Evolutionary conservation across 1,140 invertebrate genomes (phyloP), one percentile per base, ranked within the genome.

Genomic region (Leptopilina boulardi): DNA sequence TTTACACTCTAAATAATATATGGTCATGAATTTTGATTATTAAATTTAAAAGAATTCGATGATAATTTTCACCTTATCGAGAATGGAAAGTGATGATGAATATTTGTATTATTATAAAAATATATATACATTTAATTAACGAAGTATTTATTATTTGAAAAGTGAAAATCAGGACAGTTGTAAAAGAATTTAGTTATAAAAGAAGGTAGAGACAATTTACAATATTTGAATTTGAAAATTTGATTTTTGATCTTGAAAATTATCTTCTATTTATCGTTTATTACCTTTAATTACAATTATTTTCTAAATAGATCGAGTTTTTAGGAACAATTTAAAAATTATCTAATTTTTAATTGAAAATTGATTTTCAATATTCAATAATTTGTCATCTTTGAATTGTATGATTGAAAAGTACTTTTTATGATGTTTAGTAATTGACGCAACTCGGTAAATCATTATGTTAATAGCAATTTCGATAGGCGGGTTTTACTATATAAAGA

Each of bases 71-170:
- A 30, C 23, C 26, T 30, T 66, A 34, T 66, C 26, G 59, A 34
- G 59, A 66, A 66, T 30, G 59, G 26, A 66, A 66, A 66, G 59
- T 66, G 26, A 30, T 30, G 3, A 66, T 66, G 23, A 66, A 30
- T 30, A 23, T 5, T 6, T 30, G 15, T 18, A 51, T 6, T 15
- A 11, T 10, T 6, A 26, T n/a, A 59, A 66, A 66, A 66, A 34
- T 26, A 30, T 30, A 34, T 66, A 66, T 34, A 30, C 13, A n/a
- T 66, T 23, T 66, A 66, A 66, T 66, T 66, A 66, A 13, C 21
- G 26, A 66, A 66, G 26, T 42, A 47, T 71, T 42, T 47, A 47
- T 71, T 26, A 34, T n/a, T 19, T 26, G 79, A 76, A 80, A 83
- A 74, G 76, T 42, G 59, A 82, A 76, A 74, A 30, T 30, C 41